phyloP scores from a whole-genome alignment of 2,888 invertebrate genomes.

The Lypha dubia region DNA sequence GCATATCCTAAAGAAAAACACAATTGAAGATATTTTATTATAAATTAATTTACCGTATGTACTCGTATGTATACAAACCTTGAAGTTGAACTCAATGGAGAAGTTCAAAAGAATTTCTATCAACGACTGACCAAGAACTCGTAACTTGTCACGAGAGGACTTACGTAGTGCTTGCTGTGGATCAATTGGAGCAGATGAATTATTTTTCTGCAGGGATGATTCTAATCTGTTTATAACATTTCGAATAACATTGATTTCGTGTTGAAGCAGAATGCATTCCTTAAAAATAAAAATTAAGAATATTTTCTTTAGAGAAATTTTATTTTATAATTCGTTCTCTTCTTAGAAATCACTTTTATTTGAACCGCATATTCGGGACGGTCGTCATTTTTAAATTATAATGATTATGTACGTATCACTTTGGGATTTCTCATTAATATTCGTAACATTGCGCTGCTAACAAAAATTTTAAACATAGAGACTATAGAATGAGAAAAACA shows the following conservation, averaged over 20 bases:
- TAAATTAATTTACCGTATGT: neutral
- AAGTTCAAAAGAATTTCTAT: conserved; percentile 91
- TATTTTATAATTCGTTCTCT: too few species aligned
- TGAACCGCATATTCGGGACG: too few species aligned
- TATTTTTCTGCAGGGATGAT: conserved; percentile 82
- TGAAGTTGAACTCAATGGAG: conserved; percentile 86
- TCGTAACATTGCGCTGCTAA: too few species aligned
- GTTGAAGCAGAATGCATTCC: conserved; percentile 94
- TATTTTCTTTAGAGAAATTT: too few species aligned
- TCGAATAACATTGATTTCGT: conserved; percentile 93
- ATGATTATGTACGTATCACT: too few species aligned
- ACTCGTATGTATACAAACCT: conserved; percentile 75
- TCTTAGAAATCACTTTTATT: too few species aligned
- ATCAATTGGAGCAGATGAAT: conserved; percentile 73
- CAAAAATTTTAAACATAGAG: too few species aligned
- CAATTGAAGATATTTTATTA: neutral
- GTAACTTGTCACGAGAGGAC: conserved; percentile 92
- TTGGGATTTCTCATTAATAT: too few species aligned
- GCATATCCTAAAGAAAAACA: conserved; percentile 77
- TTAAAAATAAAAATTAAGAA: conserved; percentile 77
- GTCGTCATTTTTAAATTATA: too few species aligned
- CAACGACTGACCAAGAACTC: conserved; percentile 91
- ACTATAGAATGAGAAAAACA: too few species aligned
- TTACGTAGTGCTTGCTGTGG: conserved; percentile 84
- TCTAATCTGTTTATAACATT: conserved; percentile 90